Evolutionary conservation across 2,113 vertebrate species (phyloP).

Genomic region (Nerophis lumbriciformis): DNA sequence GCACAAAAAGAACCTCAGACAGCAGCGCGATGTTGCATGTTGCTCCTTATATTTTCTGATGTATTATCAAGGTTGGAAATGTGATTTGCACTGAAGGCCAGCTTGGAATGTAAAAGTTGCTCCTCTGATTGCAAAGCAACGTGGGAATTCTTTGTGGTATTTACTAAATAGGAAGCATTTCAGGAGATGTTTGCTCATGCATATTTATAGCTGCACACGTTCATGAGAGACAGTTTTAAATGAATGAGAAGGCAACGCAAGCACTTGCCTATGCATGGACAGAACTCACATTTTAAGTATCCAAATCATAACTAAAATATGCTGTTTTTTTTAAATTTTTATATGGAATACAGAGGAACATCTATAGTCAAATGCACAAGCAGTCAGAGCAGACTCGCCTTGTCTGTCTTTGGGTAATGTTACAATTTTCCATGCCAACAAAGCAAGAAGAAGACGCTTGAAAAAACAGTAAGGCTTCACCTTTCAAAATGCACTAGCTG

Average conservation of each 20-base stretch:
- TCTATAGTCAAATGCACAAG: too few relatives aligned
- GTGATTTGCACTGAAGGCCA: neutral
- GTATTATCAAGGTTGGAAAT: neutral
- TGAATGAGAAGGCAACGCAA: constrained; percentile 2
- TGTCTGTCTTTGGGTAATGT: too few relatives aligned
- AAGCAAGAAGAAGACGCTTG: too few relatives aligned
- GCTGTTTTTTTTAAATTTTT: too few relatives aligned
- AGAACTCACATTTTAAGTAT: too few relatives aligned
- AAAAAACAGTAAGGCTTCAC: too few relatives aligned
- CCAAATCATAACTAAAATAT: too few relatives aligned
- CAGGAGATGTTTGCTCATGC: neutral
- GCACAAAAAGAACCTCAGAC: neutral
- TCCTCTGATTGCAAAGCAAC: neutral
- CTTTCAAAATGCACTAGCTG: too few relatives aligned
- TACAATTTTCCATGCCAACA: too few relatives aligned
- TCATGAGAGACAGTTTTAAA: constrained; percentile 1
- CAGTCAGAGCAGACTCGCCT: too few relatives aligned
- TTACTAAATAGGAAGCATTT: neutral
- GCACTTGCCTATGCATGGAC: neutral
- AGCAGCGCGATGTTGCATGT: neutral
- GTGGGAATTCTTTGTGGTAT: neutral
- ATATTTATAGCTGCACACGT: constrained; percentile 2
- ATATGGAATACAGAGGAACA: too few relatives aligned
- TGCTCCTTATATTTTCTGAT: neutral
- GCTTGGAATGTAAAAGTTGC: neutral